phyloP scores from a whole-genome alignment of 1,140 invertebrate genomes.

The Venturia canescens region DNA sequence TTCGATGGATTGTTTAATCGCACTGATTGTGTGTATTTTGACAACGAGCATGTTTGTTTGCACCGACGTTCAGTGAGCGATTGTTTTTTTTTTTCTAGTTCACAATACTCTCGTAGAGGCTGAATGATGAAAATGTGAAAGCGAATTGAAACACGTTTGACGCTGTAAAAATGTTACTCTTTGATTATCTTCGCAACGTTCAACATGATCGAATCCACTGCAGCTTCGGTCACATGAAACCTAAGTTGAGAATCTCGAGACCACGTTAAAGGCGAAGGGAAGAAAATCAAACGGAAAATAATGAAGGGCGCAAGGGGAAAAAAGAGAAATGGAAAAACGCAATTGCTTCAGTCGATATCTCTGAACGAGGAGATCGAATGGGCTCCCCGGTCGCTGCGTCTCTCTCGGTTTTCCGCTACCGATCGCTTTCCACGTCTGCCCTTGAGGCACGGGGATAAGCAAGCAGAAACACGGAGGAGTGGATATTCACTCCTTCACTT shows the following conservation, averaged over 20 bases:
- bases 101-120: background rate
- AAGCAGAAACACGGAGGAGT: constrained; percentile 40
- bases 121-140: background rate
- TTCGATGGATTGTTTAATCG: too few species aligned
- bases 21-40: too few species aligned
- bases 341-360: constrained; percentile 19
- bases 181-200: background rate
- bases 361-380: background rate
- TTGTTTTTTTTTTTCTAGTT: too few species aligned
- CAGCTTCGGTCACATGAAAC: too few species aligned
- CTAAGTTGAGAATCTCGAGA: background rate
- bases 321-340: background rate
- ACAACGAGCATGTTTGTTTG: too few species aligned
- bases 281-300: background rate
- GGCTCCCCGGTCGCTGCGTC: background rate
- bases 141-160: background rate
- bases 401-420: constrained; percentile 39
- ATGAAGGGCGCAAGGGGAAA: background rate
- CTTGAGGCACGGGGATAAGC: constrained; percentile 34
- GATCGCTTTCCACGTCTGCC: constrained; percentile 42
- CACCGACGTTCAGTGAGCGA: too few species aligned
- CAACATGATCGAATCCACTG: too few species aligned
- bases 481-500: constrained; percentile 36
- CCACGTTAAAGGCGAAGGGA: background rate
- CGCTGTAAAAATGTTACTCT: background rate